Base-by-base conservation (phyloP, 1,140 invertebrate species). In the Augochlora pura region DNA sequence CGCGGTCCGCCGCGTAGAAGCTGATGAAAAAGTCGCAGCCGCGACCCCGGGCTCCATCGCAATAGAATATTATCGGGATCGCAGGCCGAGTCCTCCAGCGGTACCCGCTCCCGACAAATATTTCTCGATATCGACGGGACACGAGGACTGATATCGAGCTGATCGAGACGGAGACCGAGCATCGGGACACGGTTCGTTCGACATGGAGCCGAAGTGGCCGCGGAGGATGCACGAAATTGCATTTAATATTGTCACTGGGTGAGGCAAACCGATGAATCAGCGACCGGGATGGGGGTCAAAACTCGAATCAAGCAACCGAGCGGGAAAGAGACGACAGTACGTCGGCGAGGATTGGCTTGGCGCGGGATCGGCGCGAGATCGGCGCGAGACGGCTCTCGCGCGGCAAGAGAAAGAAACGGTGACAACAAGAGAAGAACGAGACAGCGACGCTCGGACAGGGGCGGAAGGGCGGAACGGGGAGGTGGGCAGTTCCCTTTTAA, bases 401-500 rank as follows among this genome's bases (percentile, higher is more conserved):
- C 1, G 32, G 32, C 32, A 21, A 9, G 65, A 62, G 60, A 72
- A 52, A 64, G 72, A 64, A 60, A 73, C 14, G 32, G 25, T 23
- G 32, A 71, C 54, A 80, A 52, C 46, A 60, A 39, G 69, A n/a
- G 49, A 68, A 80, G 65, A 82, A 16, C 54, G 52, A 65, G 64
- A 57, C 18, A 57, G 49, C 6, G 27, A 42, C 4, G 46, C 14
- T 49, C 27, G 16, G 32, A 54, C 42, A 71, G 69, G 67, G 18
- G 12, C 60, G 70, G 21, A 23, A n/a, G 70, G 62, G 39, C n/a
- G 42, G 42, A 32, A 57, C 75, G 32, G 59, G 60, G 32, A 39
- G 65, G 80, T 57, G 64, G 82, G 49, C 73, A 70, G 85, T 88
- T 85, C 83, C 87, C 85, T 89, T 90, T 90, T 91, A 88, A 91